phyloP scores from a whole-genome alignment of 2,113 vertebrate species.

The Saiga tatarica region DNA sequence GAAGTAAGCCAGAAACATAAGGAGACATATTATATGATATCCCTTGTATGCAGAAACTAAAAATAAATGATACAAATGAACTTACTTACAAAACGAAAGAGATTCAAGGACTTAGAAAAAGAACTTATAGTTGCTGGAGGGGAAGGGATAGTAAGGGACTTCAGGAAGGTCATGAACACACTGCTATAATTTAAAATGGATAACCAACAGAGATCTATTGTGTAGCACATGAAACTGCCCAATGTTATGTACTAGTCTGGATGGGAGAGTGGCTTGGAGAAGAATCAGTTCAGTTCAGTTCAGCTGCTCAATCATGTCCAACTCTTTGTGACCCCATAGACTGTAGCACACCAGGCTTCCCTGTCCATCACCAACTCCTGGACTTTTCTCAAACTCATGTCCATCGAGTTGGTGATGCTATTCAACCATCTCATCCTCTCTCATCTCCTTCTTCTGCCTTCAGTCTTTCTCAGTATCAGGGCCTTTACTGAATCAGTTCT shows the following conservation, averaged over 20 bases:
- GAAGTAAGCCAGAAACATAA: background rate
- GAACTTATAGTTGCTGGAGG: background rate
- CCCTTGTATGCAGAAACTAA: background rate
- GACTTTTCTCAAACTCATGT: background rate
- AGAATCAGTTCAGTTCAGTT: background rate
- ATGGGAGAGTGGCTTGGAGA: background rate
- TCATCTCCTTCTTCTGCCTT: background rate
- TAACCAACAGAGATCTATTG: background rate
- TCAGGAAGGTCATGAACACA: background rate
- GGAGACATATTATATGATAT: background rate
- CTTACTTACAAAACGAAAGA: background rate
- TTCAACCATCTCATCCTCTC: background rate
- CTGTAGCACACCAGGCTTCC: background rate
- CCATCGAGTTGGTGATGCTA: background rate
- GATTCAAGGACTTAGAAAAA: background rate
- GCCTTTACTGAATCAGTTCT: background rate
- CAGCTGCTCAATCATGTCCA: rapidly evolving
- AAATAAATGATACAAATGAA: background rate
- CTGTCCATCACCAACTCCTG: background rate
- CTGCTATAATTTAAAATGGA: background rate
- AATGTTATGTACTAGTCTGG: background rate
- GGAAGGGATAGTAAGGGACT: background rate
- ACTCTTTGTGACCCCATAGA: background rate
- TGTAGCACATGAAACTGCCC: background rate
- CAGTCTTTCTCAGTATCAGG: background rate